Percentiles rank a stretch among this genome's conserved stretches.
phyloP scores from a whole-genome alignment of 1,140 invertebrate species.

The Caenorhabditis briggsae region DNA sequence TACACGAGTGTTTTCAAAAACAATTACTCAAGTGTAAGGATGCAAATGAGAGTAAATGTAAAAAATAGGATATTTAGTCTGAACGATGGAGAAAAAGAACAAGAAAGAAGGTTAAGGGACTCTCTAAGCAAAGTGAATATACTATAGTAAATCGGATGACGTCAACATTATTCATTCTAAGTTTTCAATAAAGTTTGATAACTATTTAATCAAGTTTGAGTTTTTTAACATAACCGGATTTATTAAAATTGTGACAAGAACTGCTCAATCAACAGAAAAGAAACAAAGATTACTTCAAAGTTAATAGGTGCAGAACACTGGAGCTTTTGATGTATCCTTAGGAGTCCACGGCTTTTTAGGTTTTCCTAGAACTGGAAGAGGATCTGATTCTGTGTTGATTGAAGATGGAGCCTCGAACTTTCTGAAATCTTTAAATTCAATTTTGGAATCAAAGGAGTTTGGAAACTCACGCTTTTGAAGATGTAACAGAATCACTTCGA shows the following conservation, averaged over 20 bases:
- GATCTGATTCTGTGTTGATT: not conserved
- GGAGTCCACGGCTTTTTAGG: conserved; percentile 40
- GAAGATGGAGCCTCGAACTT: not conserved
- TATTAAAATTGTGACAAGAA: conserved; percentile 14
- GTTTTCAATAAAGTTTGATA: too few relatives aligned
- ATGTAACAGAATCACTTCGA: conserved; percentile 40
- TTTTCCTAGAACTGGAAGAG: conserved; percentile 20
- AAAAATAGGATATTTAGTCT: too few relatives aligned
- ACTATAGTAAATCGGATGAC: too few relatives aligned
- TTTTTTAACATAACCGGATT: not conserved
- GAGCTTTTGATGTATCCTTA: conserved; percentile 38
- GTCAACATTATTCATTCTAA: too few relatives aligned
- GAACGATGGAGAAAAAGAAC: too few relatives aligned
- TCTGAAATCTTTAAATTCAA: not conserved
- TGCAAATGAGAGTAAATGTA: too few relatives aligned
- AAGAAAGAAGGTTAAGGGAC: too few relatives aligned
- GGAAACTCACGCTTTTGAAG: conserved; percentile 2
- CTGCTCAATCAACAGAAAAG: not conserved
- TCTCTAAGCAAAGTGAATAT: too few relatives aligned
- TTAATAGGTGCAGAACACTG: conserved; percentile 23
- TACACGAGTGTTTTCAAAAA: not conserved
- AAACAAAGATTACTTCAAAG: not conserved
- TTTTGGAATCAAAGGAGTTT: not conserved
- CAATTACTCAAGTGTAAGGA: not conserved
- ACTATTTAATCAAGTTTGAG: too few relatives aligned